Conservation (phyloP, 2,888 invertebrate species). For the Gnatocerus cornutus region DNA sequence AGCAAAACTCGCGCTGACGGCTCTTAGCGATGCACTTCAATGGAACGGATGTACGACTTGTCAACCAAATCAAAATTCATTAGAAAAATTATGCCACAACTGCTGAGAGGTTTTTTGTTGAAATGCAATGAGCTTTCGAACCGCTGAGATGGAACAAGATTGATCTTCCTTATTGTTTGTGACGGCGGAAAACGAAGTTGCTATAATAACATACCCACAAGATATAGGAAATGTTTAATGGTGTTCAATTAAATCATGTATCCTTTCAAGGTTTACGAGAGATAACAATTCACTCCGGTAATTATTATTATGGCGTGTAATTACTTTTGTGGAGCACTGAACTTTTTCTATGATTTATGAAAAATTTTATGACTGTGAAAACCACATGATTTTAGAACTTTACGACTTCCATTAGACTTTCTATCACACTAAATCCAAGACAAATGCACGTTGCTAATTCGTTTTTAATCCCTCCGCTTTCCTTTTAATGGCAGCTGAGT, state of each 20-base stretch:
- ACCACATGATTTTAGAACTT: not conserved
- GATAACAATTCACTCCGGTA: slow-evolving; percentile 20
- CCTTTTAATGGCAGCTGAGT: slow-evolving; percentile 23
- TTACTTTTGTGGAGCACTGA: slow-evolving; percentile 4
- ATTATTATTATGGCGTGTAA: slow-evolving; percentile 3
- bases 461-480: slow-evolving; percentile 35
- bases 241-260: slow-evolving; percentile 30
- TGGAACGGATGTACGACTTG: slow-evolving; percentile 49
- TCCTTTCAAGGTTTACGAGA: slow-evolving; percentile 30
- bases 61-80: slow-evolving; percentile 50
- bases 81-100: slow-evolving; percentile 12
- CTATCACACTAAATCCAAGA: slow-evolving; percentile 4
- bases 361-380: not conserved
- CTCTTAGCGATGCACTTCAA: slow-evolving; percentile 44
- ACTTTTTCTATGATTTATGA: slow-evolving; percentile 1
- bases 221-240: slow-evolving; percentile 24
- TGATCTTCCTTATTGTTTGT: slow-evolving; percentile 34
- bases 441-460: slow-evolving; percentile 21
- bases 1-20: slow-evolving; percentile 51
- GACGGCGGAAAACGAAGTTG: slow-evolving; percentile 28
- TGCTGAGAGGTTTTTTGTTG: slow-evolving; percentile 4
- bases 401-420: slow-evolving; percentile 27
- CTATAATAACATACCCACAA: slow-evolving; percentile 13
- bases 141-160: slow-evolving; percentile 20
- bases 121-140: slow-evolving; percentile 15